Percentiles rank a stretch among this genome's conserved stretches.
Conservation (phyloP, 2,888 invertebrate species). For the Lymantria monacha region DNA sequence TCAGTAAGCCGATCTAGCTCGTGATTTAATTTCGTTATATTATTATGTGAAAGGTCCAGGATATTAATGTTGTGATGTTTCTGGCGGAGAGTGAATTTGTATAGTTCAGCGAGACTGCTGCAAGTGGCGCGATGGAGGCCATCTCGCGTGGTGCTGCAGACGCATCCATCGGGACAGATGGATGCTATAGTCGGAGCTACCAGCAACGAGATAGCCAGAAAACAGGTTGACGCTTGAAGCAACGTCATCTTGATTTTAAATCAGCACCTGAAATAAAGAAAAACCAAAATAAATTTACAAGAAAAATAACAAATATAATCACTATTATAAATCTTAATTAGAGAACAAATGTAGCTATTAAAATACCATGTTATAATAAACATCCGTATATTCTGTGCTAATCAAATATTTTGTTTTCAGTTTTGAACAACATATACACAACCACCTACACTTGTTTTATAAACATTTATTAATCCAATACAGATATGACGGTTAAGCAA, state of each 20-base stretch:
- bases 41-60: constrained; percentile 84
- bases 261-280: constrained; percentile 68
- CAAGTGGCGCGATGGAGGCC: constrained; percentile 85
- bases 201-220: constrained; percentile 57
- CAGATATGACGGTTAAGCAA: no score
- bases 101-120: constrained; percentile 88
- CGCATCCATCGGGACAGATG: constrained; percentile 78
- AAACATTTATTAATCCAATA: no score
- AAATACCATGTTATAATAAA: no score
- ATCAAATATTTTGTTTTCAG: no score
- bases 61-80: constrained; percentile 79
- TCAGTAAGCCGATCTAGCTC: constrained; percentile 82
- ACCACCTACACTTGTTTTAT: no score
- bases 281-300: constrained; percentile 4
- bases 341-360: no score
- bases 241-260: constrained; percentile 56
- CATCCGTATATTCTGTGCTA: no score
- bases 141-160: constrained; percentile 85
- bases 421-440: no score
- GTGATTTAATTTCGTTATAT: constrained; percentile 80
- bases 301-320: no score
- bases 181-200: constrained; percentile 54
- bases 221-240: constrained; percentile 49
- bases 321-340: no score
- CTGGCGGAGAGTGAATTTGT: constrained; percentile 81